Evolutionary conservation across 2,888 invertebrate genomes (phyloP).

Genomic region (Orthosia gothica): DNA sequence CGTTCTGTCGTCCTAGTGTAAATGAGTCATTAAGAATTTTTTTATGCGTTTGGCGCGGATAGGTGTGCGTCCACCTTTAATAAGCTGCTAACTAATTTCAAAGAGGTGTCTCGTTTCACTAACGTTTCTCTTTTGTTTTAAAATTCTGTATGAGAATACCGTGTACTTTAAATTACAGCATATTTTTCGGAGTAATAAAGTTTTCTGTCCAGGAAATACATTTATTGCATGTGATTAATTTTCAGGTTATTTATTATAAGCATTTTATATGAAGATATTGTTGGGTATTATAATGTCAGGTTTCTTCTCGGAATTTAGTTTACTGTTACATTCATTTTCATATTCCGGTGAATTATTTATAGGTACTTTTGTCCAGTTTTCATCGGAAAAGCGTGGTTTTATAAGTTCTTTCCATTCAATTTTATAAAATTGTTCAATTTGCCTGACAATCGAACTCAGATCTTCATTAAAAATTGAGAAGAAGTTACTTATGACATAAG

Average conservation of each 20-base stretch:
- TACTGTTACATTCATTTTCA: background rate
- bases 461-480: background rate
- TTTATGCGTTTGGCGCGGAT: too few relatives aligned
- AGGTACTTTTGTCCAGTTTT: background rate
- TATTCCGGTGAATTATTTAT: background rate
- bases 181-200: constrained; percentile 26
- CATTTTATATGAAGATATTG: background rate
- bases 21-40: background rate
- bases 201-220: constrained; percentile 16
- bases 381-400: background rate
- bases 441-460: background rate
- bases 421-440: background rate
- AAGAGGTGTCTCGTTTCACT: constrained; percentile 25
- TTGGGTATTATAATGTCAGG: background rate
- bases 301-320: background rate
- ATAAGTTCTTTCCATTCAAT: too few relatives aligned
- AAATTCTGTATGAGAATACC: constrained; percentile 36
- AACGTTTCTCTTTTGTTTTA: constrained; percentile 35
- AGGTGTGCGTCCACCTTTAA: constrained; percentile 8
- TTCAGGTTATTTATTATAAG: constrained; percentile 12
- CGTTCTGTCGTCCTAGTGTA: background rate
- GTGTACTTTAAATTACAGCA: constrained; percentile 16
- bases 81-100: constrained; percentile 27
- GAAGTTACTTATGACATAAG: too few relatives aligned
- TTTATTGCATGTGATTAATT: background rate